Conservation (phyloP, 2,888 invertebrate genomes). For the Timema podura region DNA sequence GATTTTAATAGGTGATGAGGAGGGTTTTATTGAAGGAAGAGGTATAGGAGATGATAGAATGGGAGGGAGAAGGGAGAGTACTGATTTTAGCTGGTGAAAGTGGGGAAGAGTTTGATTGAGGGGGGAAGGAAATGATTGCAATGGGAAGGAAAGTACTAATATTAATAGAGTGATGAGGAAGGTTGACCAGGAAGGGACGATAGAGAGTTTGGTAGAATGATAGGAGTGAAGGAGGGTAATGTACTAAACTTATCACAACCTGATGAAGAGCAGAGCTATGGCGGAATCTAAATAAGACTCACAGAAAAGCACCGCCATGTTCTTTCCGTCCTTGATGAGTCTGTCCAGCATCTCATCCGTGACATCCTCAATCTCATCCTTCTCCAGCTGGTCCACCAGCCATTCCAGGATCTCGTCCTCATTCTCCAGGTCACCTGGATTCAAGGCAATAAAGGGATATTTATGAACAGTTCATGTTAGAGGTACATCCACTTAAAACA, state of each 20-base stretch:
- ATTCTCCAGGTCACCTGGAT: slow-evolving; percentile 72
- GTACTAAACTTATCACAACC: not conserved
- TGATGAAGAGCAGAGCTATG: not conserved
- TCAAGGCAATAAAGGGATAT: too few relatives aligned
- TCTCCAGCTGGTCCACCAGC: slow-evolving; percentile 81
- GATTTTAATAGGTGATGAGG: too few relatives aligned
- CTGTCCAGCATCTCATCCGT: slow-evolving; percentile 92
- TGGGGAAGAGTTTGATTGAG: too few relatives aligned
- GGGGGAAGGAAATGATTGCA: too few relatives aligned
- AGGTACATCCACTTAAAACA: too few relatives aligned
- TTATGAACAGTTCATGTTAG: too few relatives aligned
- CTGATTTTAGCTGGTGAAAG: too few relatives aligned
- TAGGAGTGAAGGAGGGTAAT: not conserved
- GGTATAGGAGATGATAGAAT: too few relatives aligned
- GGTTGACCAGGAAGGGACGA: too few relatives aligned
- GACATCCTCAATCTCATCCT: slow-evolving; percentile 92
- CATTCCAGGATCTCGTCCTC: slow-evolving; percentile 86
- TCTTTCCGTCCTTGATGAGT: slow-evolving; percentile 82
- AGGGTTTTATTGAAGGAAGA: too few relatives aligned
- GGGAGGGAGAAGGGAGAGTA: too few relatives aligned
- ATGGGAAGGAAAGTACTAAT: too few relatives aligned
- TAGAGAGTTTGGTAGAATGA: not conserved
- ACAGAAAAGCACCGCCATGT: slow-evolving; percentile 88
- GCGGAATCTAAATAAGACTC: slow-evolving; percentile 43
- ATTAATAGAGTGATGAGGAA: not conserved